phyloP scores from a whole-genome alignment of 2,797 vertebrate species.

The Chaunax sp. region DNA sequence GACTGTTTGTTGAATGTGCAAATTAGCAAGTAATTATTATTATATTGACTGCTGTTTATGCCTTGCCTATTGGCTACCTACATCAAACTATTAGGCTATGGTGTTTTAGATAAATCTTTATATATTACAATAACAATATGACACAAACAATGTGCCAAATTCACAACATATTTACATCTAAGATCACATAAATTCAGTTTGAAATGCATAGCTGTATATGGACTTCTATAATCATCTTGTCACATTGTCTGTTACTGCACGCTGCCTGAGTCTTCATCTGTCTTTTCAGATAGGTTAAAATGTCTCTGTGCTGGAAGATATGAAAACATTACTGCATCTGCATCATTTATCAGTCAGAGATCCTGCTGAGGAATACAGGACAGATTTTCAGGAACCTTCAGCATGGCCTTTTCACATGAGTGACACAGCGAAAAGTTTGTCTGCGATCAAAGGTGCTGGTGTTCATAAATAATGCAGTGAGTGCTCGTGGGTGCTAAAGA shows the following conservation, averaged over 20 bases:
- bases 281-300: constrained; percentile 3
- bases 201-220: background rate
- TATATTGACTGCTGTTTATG: background rate
- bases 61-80: background rate
- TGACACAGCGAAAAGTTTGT: background rate
- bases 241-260: background rate
- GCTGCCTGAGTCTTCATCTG: background rate
- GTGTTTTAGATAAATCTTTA: background rate
- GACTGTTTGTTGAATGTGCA: background rate
- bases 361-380: constrained; percentile 19
- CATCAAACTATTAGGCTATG: background rate
- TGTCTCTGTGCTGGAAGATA: background rate
- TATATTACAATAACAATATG: background rate
- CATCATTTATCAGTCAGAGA: background rate
- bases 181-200: background rate
- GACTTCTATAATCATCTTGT: background rate
- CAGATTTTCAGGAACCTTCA: constrained; percentile 8
- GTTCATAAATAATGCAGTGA: constrained; percentile 32
- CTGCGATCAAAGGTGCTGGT: constrained; percentile 10
- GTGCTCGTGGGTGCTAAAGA: background rate
- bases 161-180: background rate
- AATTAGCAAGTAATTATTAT: constrained; percentile 1
- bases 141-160: background rate
- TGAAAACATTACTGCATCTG: background rate
- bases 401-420: constrained; percentile 23